These are phyloP conservation scores for Choristoneura rosaceana DNA, from an alignment of 2,888 invertebrate genomes.

Conservation along the genomic window DNA sequence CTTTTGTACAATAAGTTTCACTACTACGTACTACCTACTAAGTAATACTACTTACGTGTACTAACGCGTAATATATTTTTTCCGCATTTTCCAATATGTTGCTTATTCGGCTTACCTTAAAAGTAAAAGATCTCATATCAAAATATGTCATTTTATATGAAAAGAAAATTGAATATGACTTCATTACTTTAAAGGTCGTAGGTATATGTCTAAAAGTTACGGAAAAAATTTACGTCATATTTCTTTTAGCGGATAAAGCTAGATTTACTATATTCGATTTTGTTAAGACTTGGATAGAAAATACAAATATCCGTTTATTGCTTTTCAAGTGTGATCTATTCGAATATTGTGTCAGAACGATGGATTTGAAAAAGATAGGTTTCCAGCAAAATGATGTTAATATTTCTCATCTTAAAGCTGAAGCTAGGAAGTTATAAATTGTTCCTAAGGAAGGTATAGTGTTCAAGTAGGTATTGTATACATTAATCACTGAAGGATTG, in stretches of 20 bases:
- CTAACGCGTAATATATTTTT: neutral
- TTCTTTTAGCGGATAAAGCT: constrained; percentile 16
- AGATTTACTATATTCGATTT: constrained; percentile 29
- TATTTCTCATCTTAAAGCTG: neutral
- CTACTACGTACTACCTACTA: too few species aligned
- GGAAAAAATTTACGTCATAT: constrained; percentile 20
- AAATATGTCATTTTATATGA: constrained; percentile 8
- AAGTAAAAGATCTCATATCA: constrained; percentile 18
- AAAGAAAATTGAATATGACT: constrained; percentile 11
- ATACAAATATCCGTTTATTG: constrained; percentile 27
- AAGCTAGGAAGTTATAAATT: neutral
- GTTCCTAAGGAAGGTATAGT: neutral
- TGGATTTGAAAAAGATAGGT: neutral
- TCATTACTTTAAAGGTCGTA: constrained; percentile 29
- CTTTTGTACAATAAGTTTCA: too few species aligned
- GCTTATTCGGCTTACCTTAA: constrained; percentile 17
- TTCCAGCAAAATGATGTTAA: neutral
- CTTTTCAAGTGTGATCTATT: constrained; percentile 19
- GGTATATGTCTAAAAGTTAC: constrained; percentile 16
- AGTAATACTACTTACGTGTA: too few species aligned
- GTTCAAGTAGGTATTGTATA: neutral
- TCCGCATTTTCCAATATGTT: neutral
- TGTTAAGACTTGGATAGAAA: constrained; percentile 21
- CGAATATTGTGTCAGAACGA: constrained; percentile 17
- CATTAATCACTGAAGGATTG: neutral